phyloP scores from a whole-genome alignment of 2,113 vertebrate species.

The Pimephales promelas region DNA sequence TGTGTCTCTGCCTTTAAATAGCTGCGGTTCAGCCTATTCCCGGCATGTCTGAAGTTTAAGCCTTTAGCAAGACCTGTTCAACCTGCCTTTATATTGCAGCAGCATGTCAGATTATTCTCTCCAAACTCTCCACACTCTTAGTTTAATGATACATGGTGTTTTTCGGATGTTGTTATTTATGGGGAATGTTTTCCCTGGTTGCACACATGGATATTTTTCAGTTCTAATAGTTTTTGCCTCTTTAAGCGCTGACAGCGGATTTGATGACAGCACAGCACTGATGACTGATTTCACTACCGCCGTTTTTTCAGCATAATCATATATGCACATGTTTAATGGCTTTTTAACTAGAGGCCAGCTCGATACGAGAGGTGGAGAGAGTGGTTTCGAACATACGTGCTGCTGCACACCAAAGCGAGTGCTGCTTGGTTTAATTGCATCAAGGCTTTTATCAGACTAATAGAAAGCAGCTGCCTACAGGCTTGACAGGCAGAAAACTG shows the following conservation, averaged over 20 bases:
- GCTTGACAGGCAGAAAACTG: constrained; percentile 60
- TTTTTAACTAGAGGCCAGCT: constrained; percentile 48
- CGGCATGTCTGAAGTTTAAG: constrained; percentile 42
- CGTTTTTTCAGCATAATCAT: constrained; percentile 38
- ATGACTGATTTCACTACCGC: neutral
- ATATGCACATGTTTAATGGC: constrained; percentile 45
- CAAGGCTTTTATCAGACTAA: constrained; percentile 70
- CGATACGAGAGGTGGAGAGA: constrained; percentile 1
- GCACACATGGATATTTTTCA: constrained; percentile 17
- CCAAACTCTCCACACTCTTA: neutral
- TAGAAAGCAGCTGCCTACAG: constrained; percentile 69
- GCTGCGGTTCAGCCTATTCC: constrained; percentile 38
- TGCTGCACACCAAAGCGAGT: constrained; percentile 28
- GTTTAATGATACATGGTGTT: neutral
- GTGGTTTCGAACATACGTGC: constrained; percentile 33
- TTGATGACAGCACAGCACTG: constrained; percentile 9
- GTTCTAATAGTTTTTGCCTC: constrained; percentile 38
- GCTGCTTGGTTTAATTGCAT: constrained; percentile 49
- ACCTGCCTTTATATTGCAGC: constrained; percentile 26
- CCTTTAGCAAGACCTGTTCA: constrained; percentile 32
- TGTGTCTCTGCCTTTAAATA: constrained; percentile 57
- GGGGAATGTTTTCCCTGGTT: constrained; percentile 3
- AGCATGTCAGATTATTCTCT: constrained; percentile 22
- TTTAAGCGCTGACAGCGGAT: constrained; percentile 9
- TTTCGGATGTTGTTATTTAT: neutral